Conservation (phyloP, 2,888 invertebrate genomes). For the Muschampia plurimacula region DNA sequence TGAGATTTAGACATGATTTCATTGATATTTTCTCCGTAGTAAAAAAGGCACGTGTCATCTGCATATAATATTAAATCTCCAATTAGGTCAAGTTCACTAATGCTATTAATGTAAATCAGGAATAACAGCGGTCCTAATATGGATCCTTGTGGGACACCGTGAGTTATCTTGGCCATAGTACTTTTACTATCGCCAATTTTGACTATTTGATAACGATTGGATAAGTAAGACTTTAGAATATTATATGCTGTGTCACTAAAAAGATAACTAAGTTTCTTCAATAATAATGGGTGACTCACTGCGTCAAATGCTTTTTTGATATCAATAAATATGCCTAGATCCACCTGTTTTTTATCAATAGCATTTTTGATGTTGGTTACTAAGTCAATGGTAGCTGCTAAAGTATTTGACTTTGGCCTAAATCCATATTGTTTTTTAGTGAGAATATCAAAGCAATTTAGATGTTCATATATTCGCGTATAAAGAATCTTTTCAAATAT, state of each 20-base stretch:
- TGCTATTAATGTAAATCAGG: constrained; percentile 48
- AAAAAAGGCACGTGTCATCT: constrained; percentile 2
- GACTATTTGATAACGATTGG: constrained; percentile 1
- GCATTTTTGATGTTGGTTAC: not conserved
- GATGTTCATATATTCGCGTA: not conserved
- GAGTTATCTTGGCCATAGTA: not conserved
- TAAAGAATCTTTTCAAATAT: not conserved
- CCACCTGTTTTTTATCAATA: not conserved
- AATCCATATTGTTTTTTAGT: not conserved
- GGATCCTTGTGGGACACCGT: constrained; percentile 1
- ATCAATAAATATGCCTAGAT: not conserved
- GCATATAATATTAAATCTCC: not conserved
- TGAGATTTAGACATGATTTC: not conserved
- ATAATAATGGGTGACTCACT: not conserved
- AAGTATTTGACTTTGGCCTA: not conserved
- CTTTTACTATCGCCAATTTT: not conserved
- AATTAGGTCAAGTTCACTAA: not conserved
- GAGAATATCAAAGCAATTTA: not conserved
- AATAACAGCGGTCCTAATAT: not conserved
- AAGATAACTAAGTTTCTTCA: not conserved
- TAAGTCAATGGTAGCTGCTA: not conserved
- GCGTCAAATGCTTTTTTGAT: not conserved
- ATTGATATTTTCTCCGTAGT: not conserved
- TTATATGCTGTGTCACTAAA: not conserved
- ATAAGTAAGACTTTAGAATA: not conserved